Base-by-base conservation (phyloP, 2,888 invertebrate genomes). In the Sepioteuthis lessoniana region DNA sequence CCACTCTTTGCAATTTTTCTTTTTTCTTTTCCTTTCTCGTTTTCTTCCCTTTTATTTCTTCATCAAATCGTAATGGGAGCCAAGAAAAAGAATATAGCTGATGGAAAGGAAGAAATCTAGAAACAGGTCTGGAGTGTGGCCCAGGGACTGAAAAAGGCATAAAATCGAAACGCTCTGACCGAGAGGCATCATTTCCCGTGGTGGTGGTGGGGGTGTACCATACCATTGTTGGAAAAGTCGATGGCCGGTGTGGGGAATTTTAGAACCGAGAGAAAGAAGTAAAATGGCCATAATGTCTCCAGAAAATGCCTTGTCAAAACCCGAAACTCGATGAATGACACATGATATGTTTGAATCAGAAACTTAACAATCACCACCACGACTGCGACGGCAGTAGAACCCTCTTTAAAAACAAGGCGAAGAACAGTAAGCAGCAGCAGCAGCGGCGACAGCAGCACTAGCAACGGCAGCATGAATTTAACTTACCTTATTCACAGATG, bases 241-340 rank as follows among this genome's bases (percentile, higher is more conserved):
- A 16, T n/a, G 76, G 76, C 16, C 76, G 76, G 76, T 16, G n/a
- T 35, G 76, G n/a, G 8, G 16, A n/a, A 76, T 13, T 13, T 76
- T n/a, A 76, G 13, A 16, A 2, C 76, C 76, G 76, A 76, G n/a
- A n/a, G n/a, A 76, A 76, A 76, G 76, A 76, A 76, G 3, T 76
- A 76, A 76, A 76, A 76, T 16, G n/a, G 76, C 16, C n/a, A 76
- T 76, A 76, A 76, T 16, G n/a, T 76, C 76, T n/a, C 76, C n/a
- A 76, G 76, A n/a, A 76, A 76, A 76, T 76, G 76, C n/a, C 76
- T 76, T 76, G 76, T 76, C 76, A 76, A 76, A 76, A n/a, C 16
- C 76, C 76, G 76, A 76, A 76, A 76, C 76, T 76, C 76, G 76
- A 76, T 76, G n/a, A 35, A 76, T 76, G 76, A 35, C 19, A 76